Evolutionary conservation across 92 coral and sea anemone genomes (phyloP).

Genomic region (Galaxea fascicularis): DNA sequence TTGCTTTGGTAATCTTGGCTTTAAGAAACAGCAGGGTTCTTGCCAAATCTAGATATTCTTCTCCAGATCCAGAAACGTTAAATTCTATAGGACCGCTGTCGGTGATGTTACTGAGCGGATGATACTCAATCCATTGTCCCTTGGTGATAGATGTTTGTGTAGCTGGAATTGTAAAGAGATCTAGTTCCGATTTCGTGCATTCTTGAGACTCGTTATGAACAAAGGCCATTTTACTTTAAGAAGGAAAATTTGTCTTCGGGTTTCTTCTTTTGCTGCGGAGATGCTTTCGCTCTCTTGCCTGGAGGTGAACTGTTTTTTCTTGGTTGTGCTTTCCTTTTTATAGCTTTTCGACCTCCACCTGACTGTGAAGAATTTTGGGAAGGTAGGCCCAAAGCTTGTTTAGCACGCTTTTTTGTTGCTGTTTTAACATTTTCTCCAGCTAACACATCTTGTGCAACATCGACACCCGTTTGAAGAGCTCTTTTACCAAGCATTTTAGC

Average conservation of each 20-base stretch:
- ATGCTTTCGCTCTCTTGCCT: conserved; percentile 22
- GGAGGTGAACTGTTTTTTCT: conserved; percentile 38
- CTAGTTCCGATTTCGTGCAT: conserved; percentile 56
- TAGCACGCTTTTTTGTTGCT: too few species aligned
- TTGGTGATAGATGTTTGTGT: too few species aligned
- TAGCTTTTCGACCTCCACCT: neutral
- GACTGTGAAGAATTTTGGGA: conserved; percentile 33
- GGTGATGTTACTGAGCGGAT: too few species aligned
- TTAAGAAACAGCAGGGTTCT: too few species aligned
- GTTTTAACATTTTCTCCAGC: too few species aligned
- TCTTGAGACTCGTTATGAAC: neutral
- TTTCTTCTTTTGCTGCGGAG: conserved; percentile 28
- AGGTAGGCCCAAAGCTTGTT: neutral
- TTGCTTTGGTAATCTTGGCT: too few species aligned
- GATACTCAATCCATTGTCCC: too few species aligned
- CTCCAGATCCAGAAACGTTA: conserved; percentile 48
- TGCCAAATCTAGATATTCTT: conserved; percentile 54
- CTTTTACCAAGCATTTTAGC: too few species aligned
- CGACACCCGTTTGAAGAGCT: too few species aligned
- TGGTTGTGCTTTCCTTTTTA: conserved; percentile 42
- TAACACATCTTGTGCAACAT: too few species aligned
- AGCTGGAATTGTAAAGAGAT: conserved; percentile 53
- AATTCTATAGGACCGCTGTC: conserved; percentile 57
- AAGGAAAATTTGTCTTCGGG: neutral
- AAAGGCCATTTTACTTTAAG: conserved; percentile 29